phyloP scores from a whole-genome alignment of 2,797 vertebrate species.

The Pithecia hirsuta region DNA sequence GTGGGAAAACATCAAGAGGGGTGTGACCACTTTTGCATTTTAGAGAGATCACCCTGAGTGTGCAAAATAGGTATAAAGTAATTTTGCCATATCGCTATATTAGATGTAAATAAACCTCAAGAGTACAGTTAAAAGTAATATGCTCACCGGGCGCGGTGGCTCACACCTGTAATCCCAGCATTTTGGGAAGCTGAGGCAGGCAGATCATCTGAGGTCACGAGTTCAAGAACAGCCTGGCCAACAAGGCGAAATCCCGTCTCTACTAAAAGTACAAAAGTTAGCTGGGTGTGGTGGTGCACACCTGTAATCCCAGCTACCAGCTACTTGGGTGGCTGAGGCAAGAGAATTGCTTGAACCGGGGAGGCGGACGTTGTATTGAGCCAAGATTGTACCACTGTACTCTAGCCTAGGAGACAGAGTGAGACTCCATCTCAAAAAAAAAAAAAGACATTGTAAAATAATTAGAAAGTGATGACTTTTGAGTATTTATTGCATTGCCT shows the following conservation, averaged over 20 bases:
- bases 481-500: neutral
- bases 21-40: neutral
- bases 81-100: neutral
- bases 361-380: accelerated
- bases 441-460: neutral
- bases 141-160: accelerated
- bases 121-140: neutral
- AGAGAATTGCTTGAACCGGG: neutral
- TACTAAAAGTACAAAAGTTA: neutral
- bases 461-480: neutral
- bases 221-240: neutral
- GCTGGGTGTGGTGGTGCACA: neutral
- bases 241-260: neutral
- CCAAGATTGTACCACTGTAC: neutral
- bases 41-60: neutral
- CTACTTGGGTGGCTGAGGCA: neutral
- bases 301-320: neutral
- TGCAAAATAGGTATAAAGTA: neutral
- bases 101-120: neutral
- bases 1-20: neutral
- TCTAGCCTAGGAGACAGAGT: neutral
- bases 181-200: neutral
- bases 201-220: neutral
- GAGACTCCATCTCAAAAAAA: neutral
- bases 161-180: neutral